Base-by-base conservation (phyloP, 2,888 invertebrate species). In the Melangyna quadrimaculata region DNA sequence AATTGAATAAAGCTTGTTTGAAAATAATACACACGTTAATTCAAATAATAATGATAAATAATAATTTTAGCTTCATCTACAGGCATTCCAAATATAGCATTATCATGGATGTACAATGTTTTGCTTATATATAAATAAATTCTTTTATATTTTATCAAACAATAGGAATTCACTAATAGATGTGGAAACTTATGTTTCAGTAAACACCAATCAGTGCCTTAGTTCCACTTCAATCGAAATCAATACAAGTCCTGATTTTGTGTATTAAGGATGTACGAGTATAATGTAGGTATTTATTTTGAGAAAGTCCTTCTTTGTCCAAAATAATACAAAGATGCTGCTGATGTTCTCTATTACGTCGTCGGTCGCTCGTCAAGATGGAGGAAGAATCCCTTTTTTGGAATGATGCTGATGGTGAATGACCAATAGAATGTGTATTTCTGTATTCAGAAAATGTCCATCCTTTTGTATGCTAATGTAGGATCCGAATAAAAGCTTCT, bases 381-480 rank as follows among this genome's bases (percentile, higher is more conserved):
- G 48, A 12, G 2, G n/a, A n/a, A 8, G 51, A 4, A 35, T 51
- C 40, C 65, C 65, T 51, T 48, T 59, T 59, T n/a, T 8, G 12
- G 24, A n/a, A n/a, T n/a, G n/a, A n/a, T n/a, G n/a, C n/a, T n/a
- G 8, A 24, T 61, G 22, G 43, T 63, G 43, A 48, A 67, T 67
- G 67, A 32, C 67, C 67, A 67, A 9, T 35, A 22, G 51, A 67
- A 51, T 51, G 24, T 35, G 35, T 35, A 67, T 59, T 27, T 45
- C 8, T 67, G 57, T 43, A 55, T 63, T 70, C 70, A 45, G 70
- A 57, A 55, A 57, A 74, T 78, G 78, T 71, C 57, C 48, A 53
- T 67, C 65, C 70, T 71, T 84, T 79, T 84, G 74, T 75, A 71
- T 84, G 83, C 65, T 74, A 79, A 84, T 84, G 74, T 37, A 57